These are phyloP conservation scores for Allophyes oxyacanthae DNA, from an alignment of 2,888 invertebrate genomes.

Conservation along the genomic window DNA sequence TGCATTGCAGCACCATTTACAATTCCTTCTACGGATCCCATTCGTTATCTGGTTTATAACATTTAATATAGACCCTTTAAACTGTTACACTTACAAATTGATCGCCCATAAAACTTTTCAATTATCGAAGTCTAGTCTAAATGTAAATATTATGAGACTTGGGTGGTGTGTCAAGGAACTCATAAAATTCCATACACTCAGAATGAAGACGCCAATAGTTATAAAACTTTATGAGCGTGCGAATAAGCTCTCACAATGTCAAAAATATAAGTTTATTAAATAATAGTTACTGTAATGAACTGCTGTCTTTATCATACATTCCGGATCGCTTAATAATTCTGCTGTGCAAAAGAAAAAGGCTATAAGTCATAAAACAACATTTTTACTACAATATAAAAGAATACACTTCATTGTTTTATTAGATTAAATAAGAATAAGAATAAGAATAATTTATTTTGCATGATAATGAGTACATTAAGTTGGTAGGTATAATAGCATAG, in stretches of 20 bases:
- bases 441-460: too few species aligned
- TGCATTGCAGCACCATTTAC: too few species aligned
- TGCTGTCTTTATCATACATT: too few species aligned
- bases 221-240: slow-evolving; percentile 25
- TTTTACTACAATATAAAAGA: too few species aligned
- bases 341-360: too few species aligned
- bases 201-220: slow-evolving; percentile 14
- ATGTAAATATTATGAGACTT: slow-evolving; percentile 31
- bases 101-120: slow-evolving; percentile 34
- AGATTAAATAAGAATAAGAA: too few species aligned
- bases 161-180: slow-evolving; percentile 34
- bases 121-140: slow-evolving; percentile 11
- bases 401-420: too few species aligned
- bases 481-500: too few species aligned
- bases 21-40: too few species aligned
- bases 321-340: too few species aligned
- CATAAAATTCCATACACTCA: slow-evolving; percentile 15
- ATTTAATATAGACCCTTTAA: neutral
- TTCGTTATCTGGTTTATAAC: neutral
- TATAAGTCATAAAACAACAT: too few species aligned
- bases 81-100: slow-evolving; percentile 12
- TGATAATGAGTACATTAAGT: too few species aligned
- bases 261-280: slow-evolving; percentile 3
- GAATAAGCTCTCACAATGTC: slow-evolving; percentile 12
- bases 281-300: slow-evolving; percentile 3